Conservation (phyloP, 2,113 vertebrate species). For the Lutjanus erythropterus region DNA sequence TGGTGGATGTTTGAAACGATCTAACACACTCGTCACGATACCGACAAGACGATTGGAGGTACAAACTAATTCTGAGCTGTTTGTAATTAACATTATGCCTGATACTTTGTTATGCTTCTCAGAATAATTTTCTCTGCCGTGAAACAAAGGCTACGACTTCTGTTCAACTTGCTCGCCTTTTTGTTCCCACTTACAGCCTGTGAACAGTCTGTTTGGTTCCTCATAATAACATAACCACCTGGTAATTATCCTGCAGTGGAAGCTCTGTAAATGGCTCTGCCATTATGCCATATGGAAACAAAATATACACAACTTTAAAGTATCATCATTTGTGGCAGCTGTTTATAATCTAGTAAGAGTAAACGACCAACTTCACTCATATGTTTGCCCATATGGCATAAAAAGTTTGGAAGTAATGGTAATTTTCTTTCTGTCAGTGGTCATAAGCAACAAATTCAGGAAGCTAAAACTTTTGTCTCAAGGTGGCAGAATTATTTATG, state of each 20-base stretch:
- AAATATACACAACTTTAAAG: background rate
- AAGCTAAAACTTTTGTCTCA: background rate
- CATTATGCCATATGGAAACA: conserved; percentile 17
- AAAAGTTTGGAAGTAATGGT: background rate
- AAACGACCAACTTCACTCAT: background rate
- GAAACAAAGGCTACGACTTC: background rate
- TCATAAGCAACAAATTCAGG: background rate
- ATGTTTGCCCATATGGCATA: background rate
- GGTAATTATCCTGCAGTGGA: conserved; percentile 5
- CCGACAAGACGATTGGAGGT: background rate
- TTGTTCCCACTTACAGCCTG: background rate
- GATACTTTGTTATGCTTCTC: background rate
- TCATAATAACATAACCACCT: background rate
- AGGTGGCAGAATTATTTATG: background rate
- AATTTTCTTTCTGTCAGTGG: background rate
- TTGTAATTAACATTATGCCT: background rate
- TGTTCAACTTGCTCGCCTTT: background rate
- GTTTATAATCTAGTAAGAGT: conserved; percentile 13
- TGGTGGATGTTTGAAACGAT: background rate
- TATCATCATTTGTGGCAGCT: conserved; percentile 13
- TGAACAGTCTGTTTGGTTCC: background rate
- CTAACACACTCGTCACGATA: background rate
- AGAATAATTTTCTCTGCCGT: background rate
- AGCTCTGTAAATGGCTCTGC: conserved; percentile 1
- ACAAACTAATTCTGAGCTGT: background rate